phyloP scores from a whole-genome alignment of 1,140 invertebrate species.

The Sycophaga agraensis region DNA sequence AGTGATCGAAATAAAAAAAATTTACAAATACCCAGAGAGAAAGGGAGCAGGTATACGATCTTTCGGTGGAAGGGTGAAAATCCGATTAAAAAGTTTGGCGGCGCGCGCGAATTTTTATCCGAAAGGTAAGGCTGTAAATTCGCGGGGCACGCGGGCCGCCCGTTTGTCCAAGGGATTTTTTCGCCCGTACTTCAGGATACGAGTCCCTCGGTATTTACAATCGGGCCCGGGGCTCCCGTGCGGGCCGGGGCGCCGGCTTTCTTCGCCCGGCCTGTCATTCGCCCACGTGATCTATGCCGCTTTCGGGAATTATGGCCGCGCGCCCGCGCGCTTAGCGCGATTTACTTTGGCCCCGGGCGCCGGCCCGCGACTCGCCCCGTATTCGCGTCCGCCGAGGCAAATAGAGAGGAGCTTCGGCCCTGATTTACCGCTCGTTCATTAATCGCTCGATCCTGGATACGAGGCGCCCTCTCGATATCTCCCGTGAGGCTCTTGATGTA shows the following conservation, averaged over 20 bases:
- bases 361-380: not conserved
- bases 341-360: not conserved
- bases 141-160: slow-evolving; percentile 32
- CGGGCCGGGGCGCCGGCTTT: not conserved
- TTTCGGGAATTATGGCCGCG: not conserved
- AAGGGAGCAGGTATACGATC: not conserved
- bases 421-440: not conserved
- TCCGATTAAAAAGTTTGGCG: slow-evolving; percentile 49
- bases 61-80: no score
- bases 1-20: no score
- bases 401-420: not conserved
- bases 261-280: not conserved
- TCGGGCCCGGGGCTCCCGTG: not conserved
- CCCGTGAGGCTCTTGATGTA: no score
- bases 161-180: slow-evolving; percentile 55
- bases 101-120: slow-evolving; percentile 31
- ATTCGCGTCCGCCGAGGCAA: not conserved
- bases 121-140: slow-evolving; percentile 54
- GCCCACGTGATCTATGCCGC: not conserved
- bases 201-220: slow-evolving; percentile 9
- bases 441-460: no score
- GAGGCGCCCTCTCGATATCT: no score
- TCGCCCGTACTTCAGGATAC: slow-evolving; percentile 43
- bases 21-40: no score
- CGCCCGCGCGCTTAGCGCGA: not conserved